Conservation (phyloP, 1,140 invertebrate species). For the Oryctes rhinoceros region DNA sequence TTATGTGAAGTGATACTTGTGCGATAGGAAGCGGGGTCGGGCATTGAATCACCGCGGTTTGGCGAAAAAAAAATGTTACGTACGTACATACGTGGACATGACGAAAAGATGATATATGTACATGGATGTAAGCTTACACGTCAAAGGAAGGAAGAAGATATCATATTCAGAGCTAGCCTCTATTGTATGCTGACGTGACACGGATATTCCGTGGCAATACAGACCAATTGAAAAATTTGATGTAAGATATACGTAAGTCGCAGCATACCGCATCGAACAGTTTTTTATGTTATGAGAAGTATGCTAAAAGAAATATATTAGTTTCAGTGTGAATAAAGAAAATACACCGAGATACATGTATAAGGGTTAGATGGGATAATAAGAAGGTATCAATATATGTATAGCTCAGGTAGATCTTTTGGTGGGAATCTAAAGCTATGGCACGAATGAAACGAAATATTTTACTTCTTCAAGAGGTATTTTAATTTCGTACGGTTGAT, state of each 20-base stretch:
- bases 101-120: too few relatives aligned
- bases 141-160: constrained; percentile 41
- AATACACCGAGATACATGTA: too few relatives aligned
- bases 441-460: constrained; percentile 46
- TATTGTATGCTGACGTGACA: not conserved
- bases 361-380: too few relatives aligned
- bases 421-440: constrained; percentile 36
- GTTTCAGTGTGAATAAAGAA: too few relatives aligned
- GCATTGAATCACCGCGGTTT: not conserved
- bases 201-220: too few relatives aligned
- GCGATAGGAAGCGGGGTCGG: constrained; percentile 36
- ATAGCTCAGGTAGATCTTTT: not conserved
- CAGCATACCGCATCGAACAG: too few relatives aligned
- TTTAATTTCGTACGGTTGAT: constrained; percentile 43
- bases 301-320: too few relatives aligned
- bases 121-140: too few relatives aligned
- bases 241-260: too few relatives aligned
- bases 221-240: too few relatives aligned
- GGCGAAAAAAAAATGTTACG: not conserved
- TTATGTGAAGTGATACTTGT: constrained; percentile 42
- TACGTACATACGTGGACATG: not conserved
- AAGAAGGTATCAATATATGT: too few relatives aligned
- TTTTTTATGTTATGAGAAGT: too few relatives aligned
- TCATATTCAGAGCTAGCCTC: constrained; percentile 25
- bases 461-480: constrained; percentile 44